Conservation (phyloP, 2,888 invertebrate species). For the Cheilosia variabilis region DNA sequence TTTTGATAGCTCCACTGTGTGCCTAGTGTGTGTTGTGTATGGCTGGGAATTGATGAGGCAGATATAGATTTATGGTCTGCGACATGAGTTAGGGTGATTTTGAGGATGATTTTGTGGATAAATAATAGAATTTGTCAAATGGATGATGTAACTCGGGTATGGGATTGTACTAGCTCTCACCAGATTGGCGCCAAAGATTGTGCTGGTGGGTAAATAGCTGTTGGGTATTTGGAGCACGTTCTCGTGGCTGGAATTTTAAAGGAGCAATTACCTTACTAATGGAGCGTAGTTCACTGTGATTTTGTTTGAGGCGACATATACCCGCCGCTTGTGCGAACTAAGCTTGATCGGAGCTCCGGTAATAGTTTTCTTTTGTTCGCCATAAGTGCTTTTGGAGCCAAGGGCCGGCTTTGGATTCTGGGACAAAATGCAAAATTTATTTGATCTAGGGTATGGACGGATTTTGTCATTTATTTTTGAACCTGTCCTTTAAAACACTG, state of each 20-base stretch:
- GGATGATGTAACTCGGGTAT: slow-evolving; percentile 28
- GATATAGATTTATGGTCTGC: slow-evolving; percentile 66
- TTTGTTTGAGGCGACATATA: not conserved
- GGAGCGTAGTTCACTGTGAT: not conserved
- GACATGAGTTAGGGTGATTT: slow-evolving; percentile 62
- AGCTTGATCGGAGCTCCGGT: not conserved
- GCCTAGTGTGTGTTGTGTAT: not conserved
- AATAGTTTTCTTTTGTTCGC: too few relatives aligned
- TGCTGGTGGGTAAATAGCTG: not conserved
- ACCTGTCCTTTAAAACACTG: too few relatives aligned
- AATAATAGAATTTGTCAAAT: slow-evolving; percentile 46
- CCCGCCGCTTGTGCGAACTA: not conserved
- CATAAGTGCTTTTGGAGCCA: too few relatives aligned
- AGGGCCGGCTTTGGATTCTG: too few relatives aligned
- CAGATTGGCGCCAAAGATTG: slow-evolving; percentile 69
- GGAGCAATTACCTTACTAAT: slow-evolving; percentile 43
- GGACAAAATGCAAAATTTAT: too few relatives aligned
- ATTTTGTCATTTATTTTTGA: too few relatives aligned
- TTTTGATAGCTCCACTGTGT: slow-evolving; percentile 38
- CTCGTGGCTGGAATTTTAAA: slow-evolving; percentile 34
- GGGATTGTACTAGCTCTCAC: slow-evolving; percentile 9
- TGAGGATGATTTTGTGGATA: slow-evolving; percentile 53
- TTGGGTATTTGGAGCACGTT: slow-evolving; percentile 49
- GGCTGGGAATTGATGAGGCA: slow-evolving; percentile 60
- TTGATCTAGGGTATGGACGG: too few relatives aligned